Base-by-base conservation (phyloP, 2,888 invertebrate genomes). In the Epirrhoe tristata region DNA sequence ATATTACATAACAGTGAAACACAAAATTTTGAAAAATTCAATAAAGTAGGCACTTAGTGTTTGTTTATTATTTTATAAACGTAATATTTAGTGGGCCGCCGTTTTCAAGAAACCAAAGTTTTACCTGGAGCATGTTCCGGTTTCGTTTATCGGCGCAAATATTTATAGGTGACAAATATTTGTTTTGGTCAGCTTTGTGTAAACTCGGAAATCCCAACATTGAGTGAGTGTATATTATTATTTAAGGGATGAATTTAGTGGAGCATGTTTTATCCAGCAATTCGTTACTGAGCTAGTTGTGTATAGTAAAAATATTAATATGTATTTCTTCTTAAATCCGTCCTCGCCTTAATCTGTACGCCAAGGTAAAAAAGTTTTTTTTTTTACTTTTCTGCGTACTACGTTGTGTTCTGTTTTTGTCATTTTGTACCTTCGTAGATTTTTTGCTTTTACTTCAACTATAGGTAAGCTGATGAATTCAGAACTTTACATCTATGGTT, bases 91-190 rank as follows among this genome's bases (percentile, higher is more conserved):
- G 12, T 5, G 5, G 43, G 6, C 46, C 46, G 31, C 24, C 31
- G 46, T 8, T 31, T 46, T 17, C 14, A 24, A 31, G 46, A 0
- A 46, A 17, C 32, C 14, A 39, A 55, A 60, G 12, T 39, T 48
- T 59, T 67, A 71, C 72, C 70, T 70, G 68, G 56, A 70, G 39
- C 57, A 55, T 70, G 56, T 57, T 65, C 48, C 55, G 48, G 24
- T 63, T 63, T 57, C 51, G 63, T 66, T 53, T 60, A 56, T 59
- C 63, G 32, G 36, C 51, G 66, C 61, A 63, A 74, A 71, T 66
- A 71, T 74, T 70, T 69, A 67, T 66, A 61, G 54, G 55, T 16
- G 48, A n/a, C 61, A 68, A 69, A 72, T 70, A 63, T 72, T 72
- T 70, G 62, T 61, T 70, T 51, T 58, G 67, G 63, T 63, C 60